Conservation (phyloP, 2,888 invertebrate species). For the Patella caerulea region DNA sequence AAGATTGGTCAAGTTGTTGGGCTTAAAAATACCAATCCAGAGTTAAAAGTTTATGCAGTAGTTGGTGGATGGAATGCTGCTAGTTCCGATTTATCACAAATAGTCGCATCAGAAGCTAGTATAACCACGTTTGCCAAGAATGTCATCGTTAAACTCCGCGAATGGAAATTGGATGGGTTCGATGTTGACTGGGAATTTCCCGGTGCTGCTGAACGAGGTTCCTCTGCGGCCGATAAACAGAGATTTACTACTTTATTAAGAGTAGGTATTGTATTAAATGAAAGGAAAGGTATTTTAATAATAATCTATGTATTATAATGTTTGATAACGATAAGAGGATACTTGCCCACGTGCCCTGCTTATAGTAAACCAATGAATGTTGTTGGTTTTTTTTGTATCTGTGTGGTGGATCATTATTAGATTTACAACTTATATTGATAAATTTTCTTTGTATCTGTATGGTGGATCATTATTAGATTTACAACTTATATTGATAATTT, state of each 20-base stretch:
- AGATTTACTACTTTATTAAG: constrained; percentile 1
- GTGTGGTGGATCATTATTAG: too few relatives aligned
- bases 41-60: constrained; percentile 48
- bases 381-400: too few relatives aligned
- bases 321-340: too few relatives aligned
- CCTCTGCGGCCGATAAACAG: constrained; percentile 13
- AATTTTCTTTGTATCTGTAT: too few relatives aligned
- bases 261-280: background rate
- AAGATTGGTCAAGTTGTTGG: constrained; percentile 31
- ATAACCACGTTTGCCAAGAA: constrained; percentile 32
- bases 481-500: too few relatives aligned
- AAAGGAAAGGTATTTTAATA: background rate
- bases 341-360: too few relatives aligned
- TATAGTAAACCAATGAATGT: too few relatives aligned
- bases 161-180: constrained; percentile 84
- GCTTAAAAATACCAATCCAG: constrained; percentile 46
- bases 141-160: constrained; percentile 43
- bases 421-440: too few relatives aligned
- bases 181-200: constrained; percentile 96
- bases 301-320: too few relatives aligned
- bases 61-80: constrained; percentile 58
- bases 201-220: constrained; percentile 13
- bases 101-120: constrained; percentile 45
- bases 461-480: too few relatives aligned
- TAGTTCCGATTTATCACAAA: constrained; percentile 52